phyloP scores from a whole-genome alignment of 2,797 vertebrate genomes.

The Syndactyla subalaris region DNA sequence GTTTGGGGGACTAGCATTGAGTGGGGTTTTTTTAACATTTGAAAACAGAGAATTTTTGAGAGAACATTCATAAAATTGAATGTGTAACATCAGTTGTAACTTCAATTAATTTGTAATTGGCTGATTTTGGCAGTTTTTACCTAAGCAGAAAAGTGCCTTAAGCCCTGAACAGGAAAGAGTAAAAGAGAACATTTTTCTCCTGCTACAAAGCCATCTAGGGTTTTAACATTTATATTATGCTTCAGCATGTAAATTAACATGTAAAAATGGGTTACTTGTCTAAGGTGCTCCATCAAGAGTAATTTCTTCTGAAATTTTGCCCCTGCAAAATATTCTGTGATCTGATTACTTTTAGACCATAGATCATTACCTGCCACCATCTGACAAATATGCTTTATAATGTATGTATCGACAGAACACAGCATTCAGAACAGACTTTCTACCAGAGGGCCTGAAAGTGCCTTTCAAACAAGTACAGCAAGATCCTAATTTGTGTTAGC shows the following conservation, averaged over 20 bases:
- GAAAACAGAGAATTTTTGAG: neutral
- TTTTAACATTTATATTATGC: slow-evolving; percentile 23
- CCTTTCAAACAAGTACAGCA: neutral
- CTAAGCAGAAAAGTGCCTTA: neutral
- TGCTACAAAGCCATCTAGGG: neutral
- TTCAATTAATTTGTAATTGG: neutral
- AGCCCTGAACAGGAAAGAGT: neutral
- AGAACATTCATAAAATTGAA: neutral
- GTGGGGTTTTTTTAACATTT: fast-evolving
- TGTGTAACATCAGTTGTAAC: neutral
- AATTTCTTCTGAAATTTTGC: slow-evolving; percentile 7
- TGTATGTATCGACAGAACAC: neutral
- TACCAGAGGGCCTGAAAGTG: neutral
- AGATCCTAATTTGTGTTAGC: neutral
- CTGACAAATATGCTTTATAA: neutral
- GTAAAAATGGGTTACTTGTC: neutral
- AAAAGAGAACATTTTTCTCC: neutral
- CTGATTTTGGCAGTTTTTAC: neutral
- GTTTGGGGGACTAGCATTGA: neutral
- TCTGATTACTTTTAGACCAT: neutral
- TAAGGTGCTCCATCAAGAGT: neutral
- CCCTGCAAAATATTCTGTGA: neutral
- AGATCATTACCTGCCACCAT: slow-evolving; percentile 1
- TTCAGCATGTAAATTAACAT: slow-evolving; percentile 7
- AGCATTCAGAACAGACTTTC: neutral